Evolutionary conservation across 2,113 vertebrate species (phyloP).

Genomic region (Sardina pilchardus): DNA sequence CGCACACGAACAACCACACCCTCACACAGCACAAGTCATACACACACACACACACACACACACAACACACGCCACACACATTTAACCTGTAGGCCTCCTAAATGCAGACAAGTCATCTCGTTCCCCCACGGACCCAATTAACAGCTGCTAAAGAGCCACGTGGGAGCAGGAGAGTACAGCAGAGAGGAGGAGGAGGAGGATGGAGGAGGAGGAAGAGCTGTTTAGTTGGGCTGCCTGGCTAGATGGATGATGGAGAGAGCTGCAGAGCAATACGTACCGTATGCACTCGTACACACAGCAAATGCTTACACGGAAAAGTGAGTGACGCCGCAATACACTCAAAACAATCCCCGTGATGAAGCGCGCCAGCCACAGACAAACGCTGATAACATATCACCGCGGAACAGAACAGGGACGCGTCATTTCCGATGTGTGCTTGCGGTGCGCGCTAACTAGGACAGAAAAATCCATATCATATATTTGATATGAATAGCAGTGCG

Average conservation of each 20-base stretch:
- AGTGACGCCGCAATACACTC: background rate
- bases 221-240: background rate
- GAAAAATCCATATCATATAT: background rate
- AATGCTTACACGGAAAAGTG: background rate
- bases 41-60: conserved; percentile 6
- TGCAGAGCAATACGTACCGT: conserved; percentile 24
- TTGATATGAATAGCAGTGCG: background rate
- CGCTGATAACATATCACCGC: background rate
- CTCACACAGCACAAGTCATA: too few species aligned
- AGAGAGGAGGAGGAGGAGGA: background rate
- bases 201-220: background rate
- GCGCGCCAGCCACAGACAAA: background rate
- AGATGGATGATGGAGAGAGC: too few species aligned
- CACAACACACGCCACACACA: background rate
- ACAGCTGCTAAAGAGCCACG: conserved; percentile 59
- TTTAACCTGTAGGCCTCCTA: conserved; percentile 43
- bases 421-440: background rate
- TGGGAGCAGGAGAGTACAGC: background rate
- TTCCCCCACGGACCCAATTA: conserved; percentile 72
- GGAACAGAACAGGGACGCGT: background rate
- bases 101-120: conserved; percentile 58
- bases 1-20: too few species aligned
- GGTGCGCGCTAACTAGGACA: background rate
- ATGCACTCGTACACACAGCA: background rate
- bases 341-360: background rate